Base-by-base conservation (phyloP, 2,113 vertebrate genomes). In the Spilogale gracilis region DNA sequence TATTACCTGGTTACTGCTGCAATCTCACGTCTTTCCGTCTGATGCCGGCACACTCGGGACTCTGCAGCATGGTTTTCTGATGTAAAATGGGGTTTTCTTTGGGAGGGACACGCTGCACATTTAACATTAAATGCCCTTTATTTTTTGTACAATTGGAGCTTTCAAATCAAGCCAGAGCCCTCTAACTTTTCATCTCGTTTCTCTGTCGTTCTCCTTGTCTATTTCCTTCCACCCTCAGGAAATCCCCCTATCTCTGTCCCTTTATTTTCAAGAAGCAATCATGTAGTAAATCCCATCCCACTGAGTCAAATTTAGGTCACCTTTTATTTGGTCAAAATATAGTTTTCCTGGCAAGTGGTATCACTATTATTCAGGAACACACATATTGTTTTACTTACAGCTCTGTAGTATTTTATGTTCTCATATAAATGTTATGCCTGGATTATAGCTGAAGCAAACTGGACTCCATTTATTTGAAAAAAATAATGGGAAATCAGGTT, bases 261-360 rank as follows among this genome's bases (percentile, higher is more conserved):
- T 98, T 98, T 98, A 98, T 98, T 99, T 98, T 99, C 99, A 98
- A 99, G 95, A 99, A 99, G 99, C 98, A 98, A 99, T 99, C 99
- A 98, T 98, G 97, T 98, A 98, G 98, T 98, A 99, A 98, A 98
- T 98, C 98, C 98, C 98, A 98, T 98, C 98, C 97, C 96, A 98
- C 95, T 96, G 98, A 99, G 99, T 99, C 99, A 99, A 98, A 97
- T 98, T 98, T 98, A 99, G 99, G 99, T 99, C 99, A 99, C 98
- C 98, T 99, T 99, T 99, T 99, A 99, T 99, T 99, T 98, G 98
- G 98, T 98, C 98, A 98, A 98, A 99, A 98, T 98, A 98, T 95
- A 98, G 99, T 96, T 98, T 98, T 98, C 97, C 98, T 98, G 98
- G 98, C 98, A 98, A 98, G 98, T 96, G 98, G 97, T 98, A 98